phyloP scores from a whole-genome alignment of 2,113 vertebrate species.

The Lagopus leucura region DNA sequence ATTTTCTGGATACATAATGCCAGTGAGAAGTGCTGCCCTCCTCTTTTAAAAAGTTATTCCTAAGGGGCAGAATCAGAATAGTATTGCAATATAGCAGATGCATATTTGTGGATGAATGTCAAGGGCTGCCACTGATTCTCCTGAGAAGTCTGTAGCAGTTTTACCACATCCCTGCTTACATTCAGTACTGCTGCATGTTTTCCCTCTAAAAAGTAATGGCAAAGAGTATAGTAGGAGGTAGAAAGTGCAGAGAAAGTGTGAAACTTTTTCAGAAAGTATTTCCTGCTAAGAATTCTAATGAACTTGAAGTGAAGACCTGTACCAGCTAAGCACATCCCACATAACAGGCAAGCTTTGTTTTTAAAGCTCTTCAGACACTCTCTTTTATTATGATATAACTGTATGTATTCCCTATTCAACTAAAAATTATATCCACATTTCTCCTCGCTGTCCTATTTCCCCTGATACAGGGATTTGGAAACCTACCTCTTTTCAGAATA shows the following conservation, averaged over 20 bases:
- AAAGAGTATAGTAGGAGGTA: background rate
- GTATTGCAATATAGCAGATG: constrained; percentile 30
- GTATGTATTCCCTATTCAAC: background rate
- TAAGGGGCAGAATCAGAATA: background rate
- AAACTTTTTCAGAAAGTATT: constrained; percentile 43
- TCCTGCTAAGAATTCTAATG: constrained; percentile 22
- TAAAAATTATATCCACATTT: background rate
- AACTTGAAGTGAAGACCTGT: background rate
- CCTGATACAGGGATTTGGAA: background rate
- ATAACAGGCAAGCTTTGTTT: constrained; percentile 17
- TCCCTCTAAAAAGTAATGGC: background rate
- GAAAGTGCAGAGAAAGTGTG: background rate
- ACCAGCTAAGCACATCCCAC: background rate
- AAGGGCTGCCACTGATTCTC: constrained; percentile 7
- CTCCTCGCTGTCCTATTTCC: background rate
- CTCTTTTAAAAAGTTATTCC: constrained; percentile 21
- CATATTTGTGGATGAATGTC: constrained; percentile 7
- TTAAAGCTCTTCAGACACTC: background rate
- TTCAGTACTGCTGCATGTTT: background rate
- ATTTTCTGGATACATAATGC: constrained; percentile 12
- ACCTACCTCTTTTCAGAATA: background rate
- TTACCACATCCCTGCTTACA: background rate
- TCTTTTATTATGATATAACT: background rate
- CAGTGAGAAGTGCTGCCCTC: background rate
- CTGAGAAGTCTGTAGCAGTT: background rate